Conservation (phyloP, 2,113 vertebrate genomes). For the Indri indri region DNA sequence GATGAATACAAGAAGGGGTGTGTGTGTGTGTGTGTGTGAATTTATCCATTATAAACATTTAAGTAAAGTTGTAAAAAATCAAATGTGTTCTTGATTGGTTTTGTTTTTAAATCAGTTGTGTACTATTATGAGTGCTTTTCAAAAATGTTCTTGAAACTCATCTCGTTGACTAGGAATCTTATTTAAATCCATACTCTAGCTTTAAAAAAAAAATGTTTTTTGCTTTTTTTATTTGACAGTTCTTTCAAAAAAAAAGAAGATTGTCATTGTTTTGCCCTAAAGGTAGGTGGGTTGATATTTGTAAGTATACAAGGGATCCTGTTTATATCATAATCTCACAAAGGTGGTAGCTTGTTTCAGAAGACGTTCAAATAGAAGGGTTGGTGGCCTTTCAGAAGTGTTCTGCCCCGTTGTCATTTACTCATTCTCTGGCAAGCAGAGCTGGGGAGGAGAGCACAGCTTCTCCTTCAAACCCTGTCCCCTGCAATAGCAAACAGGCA, state of each 20-base stretch:
- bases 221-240: neutral
- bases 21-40: neutral
- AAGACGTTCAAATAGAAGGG: neutral
- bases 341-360: neutral
- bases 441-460: neutral
- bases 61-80: neutral
- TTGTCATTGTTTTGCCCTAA: neutral
- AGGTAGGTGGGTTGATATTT: neutral
- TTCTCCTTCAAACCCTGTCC: neutral
- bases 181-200: neutral
- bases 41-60: neutral
- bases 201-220: neutral
- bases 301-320: neutral
- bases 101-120: neutral
- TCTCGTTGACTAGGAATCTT: neutral
- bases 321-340: constrained; percentile 8
- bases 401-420: neutral
- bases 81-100: neutral
- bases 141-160: neutral
- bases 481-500: neutral
- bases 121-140: neutral
- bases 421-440: neutral
- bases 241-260: neutral
- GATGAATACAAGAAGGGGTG: neutral
- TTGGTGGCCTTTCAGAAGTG: neutral